These are phyloP conservation scores for Trachelus troglodyta DNA, from an alignment of 2,888 invertebrate species.

Conservation along the genomic window DNA sequence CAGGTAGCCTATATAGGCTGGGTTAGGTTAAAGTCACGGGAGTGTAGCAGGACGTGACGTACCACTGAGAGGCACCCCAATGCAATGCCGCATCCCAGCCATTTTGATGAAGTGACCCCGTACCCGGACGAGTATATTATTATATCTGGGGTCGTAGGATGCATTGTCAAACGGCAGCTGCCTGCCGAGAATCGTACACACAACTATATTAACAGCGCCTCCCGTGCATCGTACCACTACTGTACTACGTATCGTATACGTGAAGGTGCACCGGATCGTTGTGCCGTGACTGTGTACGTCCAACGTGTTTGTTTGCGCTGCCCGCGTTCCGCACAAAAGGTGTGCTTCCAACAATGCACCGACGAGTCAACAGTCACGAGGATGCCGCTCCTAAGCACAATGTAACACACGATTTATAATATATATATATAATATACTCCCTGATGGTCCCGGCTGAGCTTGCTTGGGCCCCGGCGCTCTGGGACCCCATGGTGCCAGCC, in stretches of 20 bases:
- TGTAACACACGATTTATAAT: constrained; percentile 63
- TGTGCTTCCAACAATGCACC: constrained; percentile 58
- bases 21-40: not conserved
- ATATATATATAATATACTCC: constrained; percentile 24
- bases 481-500: constrained; percentile 2
- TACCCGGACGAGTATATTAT: constrained; percentile 58
- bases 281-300: not conserved
- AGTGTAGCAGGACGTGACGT: constrained; percentile 24
- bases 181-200: constrained; percentile 41
- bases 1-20: not conserved
- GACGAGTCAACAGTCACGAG: constrained; percentile 63
- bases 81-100: constrained; percentile 47
- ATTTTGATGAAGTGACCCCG: constrained; percentile 60
- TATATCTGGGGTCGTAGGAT: constrained; percentile 53
- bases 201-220: constrained; percentile 55
- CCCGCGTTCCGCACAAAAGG: constrained; percentile 57
- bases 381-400: constrained; percentile 57
- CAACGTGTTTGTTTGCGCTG: constrained; percentile 61
- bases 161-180: constrained; percentile 62
- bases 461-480: not conserved
- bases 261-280: constrained; percentile 18
- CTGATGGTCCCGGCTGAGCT: not conserved
- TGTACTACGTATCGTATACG: constrained; percentile 4
- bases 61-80: constrained; percentile 36
- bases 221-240: constrained; percentile 1